These are phyloP conservation scores for Lasioglossum leucozonium DNA, from an alignment of 2,888 invertebrate genomes.

Conservation along the genomic window DNA sequence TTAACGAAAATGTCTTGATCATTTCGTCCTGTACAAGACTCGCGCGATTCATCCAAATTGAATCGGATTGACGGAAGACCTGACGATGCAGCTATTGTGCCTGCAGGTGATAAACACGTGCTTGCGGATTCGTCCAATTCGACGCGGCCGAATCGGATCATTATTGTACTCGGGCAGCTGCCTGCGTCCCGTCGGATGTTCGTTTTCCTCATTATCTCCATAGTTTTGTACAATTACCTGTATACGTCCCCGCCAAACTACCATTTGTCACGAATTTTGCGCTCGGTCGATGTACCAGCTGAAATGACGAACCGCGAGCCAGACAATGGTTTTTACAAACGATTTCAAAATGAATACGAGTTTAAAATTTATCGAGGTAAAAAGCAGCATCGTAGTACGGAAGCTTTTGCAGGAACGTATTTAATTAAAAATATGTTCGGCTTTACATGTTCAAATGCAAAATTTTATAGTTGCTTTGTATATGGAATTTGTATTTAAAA, in stretches of 20 bases:
- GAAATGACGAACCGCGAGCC: not conserved
- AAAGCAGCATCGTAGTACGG: not conserved
- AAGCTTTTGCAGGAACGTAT: not conserved
- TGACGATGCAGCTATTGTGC: slow-evolving; percentile 50
- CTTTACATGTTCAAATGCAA: not conserved
- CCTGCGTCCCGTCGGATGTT: slow-evolving; percentile 40
- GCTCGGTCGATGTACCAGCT: not conserved
- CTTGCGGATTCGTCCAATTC: slow-evolving; percentile 43
- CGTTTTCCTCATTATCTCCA: slow-evolving; percentile 43
- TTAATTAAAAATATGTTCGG: not conserved
- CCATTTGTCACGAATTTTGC: not conserved
- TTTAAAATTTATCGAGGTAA: not conserved
- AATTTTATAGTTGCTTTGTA: not conserved
- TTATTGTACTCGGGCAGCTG: slow-evolving; percentile 38
- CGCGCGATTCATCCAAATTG: slow-evolving; percentile 42
- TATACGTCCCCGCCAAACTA: not conserved
- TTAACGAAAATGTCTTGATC: not conserved
- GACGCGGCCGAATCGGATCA: slow-evolving; percentile 50
- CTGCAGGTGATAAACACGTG: slow-evolving; percentile 60
- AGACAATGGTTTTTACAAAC: not conserved
- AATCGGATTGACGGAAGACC: slow-evolving; percentile 34
- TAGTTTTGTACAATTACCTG: slow-evolving; percentile 31
- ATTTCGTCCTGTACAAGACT: not conserved
- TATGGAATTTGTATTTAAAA: not conserved
- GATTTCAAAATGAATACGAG: not conserved